Percentiles rank a stretch among this genome's conserved stretches.
These are phyloP conservation scores for Druon quercuslanigerum DNA, from an alignment of 1,140 invertebrate species.

Conservation along the genomic window DNA sequence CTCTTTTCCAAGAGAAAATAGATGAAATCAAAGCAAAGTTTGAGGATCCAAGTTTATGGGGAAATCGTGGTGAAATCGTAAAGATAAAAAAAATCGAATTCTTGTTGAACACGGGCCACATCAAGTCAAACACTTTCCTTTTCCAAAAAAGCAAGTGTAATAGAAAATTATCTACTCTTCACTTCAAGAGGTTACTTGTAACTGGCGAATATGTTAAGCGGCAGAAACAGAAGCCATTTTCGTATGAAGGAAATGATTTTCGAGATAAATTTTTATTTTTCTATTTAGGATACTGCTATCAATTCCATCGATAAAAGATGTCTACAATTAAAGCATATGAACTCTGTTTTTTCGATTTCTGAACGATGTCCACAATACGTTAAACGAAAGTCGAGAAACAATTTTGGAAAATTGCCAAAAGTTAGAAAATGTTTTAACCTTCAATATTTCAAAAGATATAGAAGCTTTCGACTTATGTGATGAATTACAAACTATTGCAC, in stretches of 20 bases:
- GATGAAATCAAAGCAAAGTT: neutral
- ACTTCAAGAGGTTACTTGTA: slow-evolving; percentile 36
- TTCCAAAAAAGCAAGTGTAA: too few species aligned
- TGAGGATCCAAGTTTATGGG: neutral
- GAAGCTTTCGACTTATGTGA: neutral
- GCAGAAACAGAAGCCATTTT: neutral
- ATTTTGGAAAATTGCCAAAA: neutral
- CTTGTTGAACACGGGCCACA: neutral
- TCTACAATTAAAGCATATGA: neutral
- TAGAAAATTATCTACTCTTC: too few species aligned
- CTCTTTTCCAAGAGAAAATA: neutral
- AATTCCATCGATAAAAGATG: neutral
- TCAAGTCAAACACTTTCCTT: neutral
- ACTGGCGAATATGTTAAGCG: neutral
- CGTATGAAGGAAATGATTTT: neutral
- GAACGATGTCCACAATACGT: neutral
- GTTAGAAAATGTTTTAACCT: neutral
- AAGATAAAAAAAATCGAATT: too few species aligned
- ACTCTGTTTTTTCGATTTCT: neutral
- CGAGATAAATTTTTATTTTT: neutral
- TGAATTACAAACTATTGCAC: neutral
- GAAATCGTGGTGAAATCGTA: too few species aligned
- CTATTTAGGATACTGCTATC: too few species aligned
- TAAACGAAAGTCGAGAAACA: neutral
- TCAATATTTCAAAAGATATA: neutral